Percentiles rank a stretch among this genome's conserved stretches.
phyloP scores from a whole-genome alignment of 2,888 invertebrate species.

The Clepsis dumicolana region DNA sequence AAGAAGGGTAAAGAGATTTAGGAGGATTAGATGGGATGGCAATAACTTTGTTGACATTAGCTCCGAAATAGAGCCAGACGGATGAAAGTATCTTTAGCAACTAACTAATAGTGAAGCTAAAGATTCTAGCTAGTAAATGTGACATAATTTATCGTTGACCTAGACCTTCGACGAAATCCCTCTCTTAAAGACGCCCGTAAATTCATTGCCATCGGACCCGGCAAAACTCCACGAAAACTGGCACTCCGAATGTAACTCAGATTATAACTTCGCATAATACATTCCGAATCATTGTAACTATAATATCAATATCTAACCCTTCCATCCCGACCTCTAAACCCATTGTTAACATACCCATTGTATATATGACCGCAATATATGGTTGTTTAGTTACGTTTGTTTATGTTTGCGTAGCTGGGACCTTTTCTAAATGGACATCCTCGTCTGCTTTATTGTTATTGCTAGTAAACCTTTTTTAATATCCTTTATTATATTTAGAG shows the following conservation, averaged over 20 bases:
- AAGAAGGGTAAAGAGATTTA: neutral
- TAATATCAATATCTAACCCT: conserved; percentile 51
- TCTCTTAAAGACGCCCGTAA: neutral
- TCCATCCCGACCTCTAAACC: conserved; percentile 53
- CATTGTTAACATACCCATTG: conserved; percentile 63
- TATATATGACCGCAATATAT: conserved; percentile 59
- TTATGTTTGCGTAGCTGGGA: conserved; percentile 59
- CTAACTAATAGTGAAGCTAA: neutral
- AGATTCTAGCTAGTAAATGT: neutral
- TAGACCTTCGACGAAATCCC: conserved; percentile 1
- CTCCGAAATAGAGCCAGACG: no score
- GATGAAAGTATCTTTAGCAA: neutral
- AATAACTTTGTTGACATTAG: no score
- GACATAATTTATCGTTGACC: neutral
- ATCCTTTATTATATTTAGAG: conserved; percentile 45
- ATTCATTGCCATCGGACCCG: neutral
- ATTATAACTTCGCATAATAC: conserved; percentile 37
- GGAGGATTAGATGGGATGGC: no score
- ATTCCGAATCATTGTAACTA: conserved; percentile 35
- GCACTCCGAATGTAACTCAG: conserved; percentile 21
- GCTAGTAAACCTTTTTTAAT: conserved; percentile 53
- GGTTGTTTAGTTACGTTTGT: conserved; percentile 56
- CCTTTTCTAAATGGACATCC: conserved; percentile 59
- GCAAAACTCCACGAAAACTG: conserved; percentile 12
- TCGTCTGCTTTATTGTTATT: conserved; percentile 45